phyloP scores from a whole-genome alignment of 2,113 vertebrate genomes.

The Tragelaphus imberbis region DNA sequence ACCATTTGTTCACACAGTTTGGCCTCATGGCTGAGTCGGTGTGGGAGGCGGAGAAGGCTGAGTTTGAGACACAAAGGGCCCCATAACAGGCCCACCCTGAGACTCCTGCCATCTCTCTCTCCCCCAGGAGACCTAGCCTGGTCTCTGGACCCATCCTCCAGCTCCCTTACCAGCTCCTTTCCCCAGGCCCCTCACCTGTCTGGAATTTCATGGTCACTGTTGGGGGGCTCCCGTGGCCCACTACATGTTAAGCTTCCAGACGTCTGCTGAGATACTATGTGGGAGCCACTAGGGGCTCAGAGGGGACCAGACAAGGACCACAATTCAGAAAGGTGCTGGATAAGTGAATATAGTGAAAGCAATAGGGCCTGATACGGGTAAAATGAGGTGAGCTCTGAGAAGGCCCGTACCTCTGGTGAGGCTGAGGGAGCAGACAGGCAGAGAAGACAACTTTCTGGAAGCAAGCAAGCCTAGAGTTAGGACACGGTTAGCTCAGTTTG shows the following conservation, averaged over 20 bases:
- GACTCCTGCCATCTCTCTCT: not conserved
- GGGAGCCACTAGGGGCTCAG: not conserved
- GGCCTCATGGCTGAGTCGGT: constrained; percentile 16
- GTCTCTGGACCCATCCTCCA: not conserved
- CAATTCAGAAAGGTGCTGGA: too few species aligned
- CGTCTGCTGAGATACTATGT: not conserved
- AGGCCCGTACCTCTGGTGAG: not conserved
- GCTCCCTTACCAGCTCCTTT: not conserved
- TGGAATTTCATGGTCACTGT: not conserved
- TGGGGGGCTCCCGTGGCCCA: not conserved
- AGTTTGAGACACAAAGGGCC: not conserved
- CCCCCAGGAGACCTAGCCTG: not conserved
- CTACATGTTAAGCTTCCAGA: not conserved
- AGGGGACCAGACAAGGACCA: not conserved
- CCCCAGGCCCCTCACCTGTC: not conserved
- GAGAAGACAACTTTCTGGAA: not conserved
- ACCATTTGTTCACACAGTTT: constrained; percentile 73
- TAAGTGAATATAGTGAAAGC: not conserved
- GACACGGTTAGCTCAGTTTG: not conserved
- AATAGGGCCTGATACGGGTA: not conserved
- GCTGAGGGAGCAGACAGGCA: not conserved
- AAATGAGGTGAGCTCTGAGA: not conserved
- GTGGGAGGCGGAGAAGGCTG: not conserved
- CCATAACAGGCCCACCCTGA: not conserved
- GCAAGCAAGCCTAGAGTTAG: not conserved